Evolutionary conservation across 2,888 invertebrate genomes (phyloP).

Genomic region (Eudemis profundana): DNA sequence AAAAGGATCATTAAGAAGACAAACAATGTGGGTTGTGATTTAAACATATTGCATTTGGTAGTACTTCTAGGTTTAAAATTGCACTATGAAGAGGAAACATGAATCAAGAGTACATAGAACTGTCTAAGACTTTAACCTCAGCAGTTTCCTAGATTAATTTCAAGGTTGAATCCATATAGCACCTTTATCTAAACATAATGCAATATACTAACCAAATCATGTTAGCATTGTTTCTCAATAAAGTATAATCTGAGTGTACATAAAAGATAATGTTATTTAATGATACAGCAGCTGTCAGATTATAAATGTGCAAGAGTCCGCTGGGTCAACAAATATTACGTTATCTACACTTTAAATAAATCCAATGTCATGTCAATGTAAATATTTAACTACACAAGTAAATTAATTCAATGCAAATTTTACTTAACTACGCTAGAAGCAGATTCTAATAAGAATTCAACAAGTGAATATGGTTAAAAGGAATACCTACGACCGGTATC

Average conservation of each 20-base stretch:
- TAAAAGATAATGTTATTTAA: constrained; percentile 14
- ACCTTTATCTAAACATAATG: constrained; percentile 4
- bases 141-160: constrained; percentile 10
- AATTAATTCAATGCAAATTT: constrained; percentile 18
- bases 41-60: not conserved
- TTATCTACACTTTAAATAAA: constrained; percentile 32
- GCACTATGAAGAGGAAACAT: not conserved
- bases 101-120: not conserved
- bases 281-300: constrained; percentile 12
- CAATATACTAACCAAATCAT: not conserved
- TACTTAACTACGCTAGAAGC: not conserved
- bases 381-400: constrained; percentile 18
- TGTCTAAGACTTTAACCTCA: constrained; percentile 27
- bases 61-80: not conserved
- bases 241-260: not conserved
- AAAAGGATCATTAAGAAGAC: not conserved
- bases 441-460: constrained; percentile 59
- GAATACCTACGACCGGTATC: constrained; percentile 28
- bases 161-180: constrained; percentile 22
- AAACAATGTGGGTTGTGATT: not conserved
- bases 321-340: constrained; percentile 41
- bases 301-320: constrained; percentile 27
- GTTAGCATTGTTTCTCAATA: not conserved
- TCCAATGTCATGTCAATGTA: constrained; percentile 27
- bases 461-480: constrained; percentile 45